phyloP scores from a whole-genome alignment of 2,888 invertebrate genomes.

The Oscheius sp. region DNA sequence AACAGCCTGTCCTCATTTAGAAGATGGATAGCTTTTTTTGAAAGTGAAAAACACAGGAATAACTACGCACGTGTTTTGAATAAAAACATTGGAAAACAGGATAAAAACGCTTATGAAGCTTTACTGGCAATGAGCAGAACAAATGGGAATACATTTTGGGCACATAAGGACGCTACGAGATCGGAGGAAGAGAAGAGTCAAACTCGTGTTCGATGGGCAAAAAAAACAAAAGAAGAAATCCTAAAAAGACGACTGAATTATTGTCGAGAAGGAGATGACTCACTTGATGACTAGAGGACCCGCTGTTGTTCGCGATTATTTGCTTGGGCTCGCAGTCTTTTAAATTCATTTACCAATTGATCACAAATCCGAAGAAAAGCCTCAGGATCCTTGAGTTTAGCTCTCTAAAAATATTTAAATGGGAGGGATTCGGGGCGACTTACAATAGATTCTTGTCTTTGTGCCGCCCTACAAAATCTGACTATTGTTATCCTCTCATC shows the following conservation, averaged over 20 bases:
- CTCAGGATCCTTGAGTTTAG: conserved; percentile 33
- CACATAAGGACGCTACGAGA: conserved; percentile 24
- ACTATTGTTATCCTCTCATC: conserved; percentile 28
- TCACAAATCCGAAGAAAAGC: conserved; percentile 33
- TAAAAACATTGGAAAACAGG: not conserved
- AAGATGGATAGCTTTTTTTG: too few relatives aligned
- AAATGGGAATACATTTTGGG: not conserved
- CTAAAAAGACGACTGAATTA: not conserved
- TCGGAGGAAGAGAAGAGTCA: conserved; percentile 20
- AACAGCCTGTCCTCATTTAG: too few relatives aligned
- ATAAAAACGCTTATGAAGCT: conserved; percentile 24
- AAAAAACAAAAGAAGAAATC: too few relatives aligned
- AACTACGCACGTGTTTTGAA: not conserved
- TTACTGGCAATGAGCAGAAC: conserved; percentile 23
- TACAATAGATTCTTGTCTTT: conserved; percentile 24
- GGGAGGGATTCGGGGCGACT: conserved; percentile 1
- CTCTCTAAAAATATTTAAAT: conserved; percentile 23
- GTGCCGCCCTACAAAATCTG: conserved; percentile 26
- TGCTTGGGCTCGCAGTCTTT: conserved; percentile 16
- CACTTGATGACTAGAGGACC: conserved; percentile 21
- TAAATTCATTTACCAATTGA: conserved; percentile 30
- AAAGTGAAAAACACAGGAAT: too few relatives aligned
- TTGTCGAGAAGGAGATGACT: not conserved
- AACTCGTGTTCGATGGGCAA: conserved; percentile 7
- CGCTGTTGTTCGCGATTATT: conserved; percentile 13